These are phyloP conservation scores for Diorhabda elongata DNA, from an alignment of 1,140 invertebrate genomes.

Conservation along the genomic window DNA sequence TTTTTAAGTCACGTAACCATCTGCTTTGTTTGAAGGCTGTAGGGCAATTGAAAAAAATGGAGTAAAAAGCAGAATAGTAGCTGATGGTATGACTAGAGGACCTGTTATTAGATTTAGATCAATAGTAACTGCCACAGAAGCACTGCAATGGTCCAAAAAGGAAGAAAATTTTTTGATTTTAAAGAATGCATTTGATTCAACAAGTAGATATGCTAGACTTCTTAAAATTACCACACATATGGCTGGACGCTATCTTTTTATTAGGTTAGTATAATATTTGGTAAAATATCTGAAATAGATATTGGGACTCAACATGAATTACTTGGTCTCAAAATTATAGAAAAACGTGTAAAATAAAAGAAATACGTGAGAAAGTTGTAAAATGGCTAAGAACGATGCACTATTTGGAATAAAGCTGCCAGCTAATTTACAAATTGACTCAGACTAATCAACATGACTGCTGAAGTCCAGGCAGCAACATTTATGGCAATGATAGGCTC, in stretches of 20 bases:
- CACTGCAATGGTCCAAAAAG: slow-evolving; percentile 76
- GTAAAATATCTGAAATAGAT: too few species aligned
- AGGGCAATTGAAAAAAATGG: slow-evolving; percentile 77
- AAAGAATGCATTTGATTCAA: slow-evolving; percentile 74
- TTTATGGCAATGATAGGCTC: too few species aligned
- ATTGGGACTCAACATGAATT: too few species aligned
- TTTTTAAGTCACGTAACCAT: too few species aligned
- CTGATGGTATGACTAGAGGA: slow-evolving; percentile 94
- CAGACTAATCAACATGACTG: too few species aligned
- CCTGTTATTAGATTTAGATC: slow-evolving; percentile 86
- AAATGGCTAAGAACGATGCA: too few species aligned
- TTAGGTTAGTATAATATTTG: slow-evolving; percentile 46
- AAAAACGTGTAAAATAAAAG: too few species aligned
- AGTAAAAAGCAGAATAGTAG: slow-evolving; percentile 72
- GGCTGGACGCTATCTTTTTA: slow-evolving; percentile 81
- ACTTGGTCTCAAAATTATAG: too few species aligned
- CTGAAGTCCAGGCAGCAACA: too few species aligned
- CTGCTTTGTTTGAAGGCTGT: slow-evolving; percentile 43
- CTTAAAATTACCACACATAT: slow-evolving; percentile 73
- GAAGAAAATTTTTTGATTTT: slow-evolving; percentile 53
- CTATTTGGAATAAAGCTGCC: too few species aligned
- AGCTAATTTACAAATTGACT: too few species aligned
- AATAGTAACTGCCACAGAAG: slow-evolving; percentile 70
- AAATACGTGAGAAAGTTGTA: too few species aligned
- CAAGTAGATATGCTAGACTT: slow-evolving; percentile 79